Evolutionary conservation across 2,797 vertebrate genomes (phyloP).

Genomic region (Hafferia zeledoni): DNA sequence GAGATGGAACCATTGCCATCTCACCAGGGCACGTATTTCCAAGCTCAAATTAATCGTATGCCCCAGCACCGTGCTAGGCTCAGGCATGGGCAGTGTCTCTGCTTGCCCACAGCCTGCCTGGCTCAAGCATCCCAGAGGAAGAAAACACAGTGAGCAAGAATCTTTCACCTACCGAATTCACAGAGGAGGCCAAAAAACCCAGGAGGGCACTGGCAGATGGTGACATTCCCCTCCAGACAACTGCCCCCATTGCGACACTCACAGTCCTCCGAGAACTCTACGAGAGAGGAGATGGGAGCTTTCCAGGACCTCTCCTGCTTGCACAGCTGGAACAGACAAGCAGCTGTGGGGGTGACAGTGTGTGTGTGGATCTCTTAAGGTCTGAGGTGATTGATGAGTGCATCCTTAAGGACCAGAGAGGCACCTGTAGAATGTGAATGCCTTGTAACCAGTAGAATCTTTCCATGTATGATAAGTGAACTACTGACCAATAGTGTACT

Average conservation of each 20-base stretch:
- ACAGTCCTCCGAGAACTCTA: slow-evolving; percentile 81
- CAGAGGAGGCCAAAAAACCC: slow-evolving; percentile 81
- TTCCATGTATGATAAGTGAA: no score
- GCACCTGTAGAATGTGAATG: no score
- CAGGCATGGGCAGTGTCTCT: not conserved
- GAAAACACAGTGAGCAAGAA: not conserved
- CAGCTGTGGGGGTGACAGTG: no score
- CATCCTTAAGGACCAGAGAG: no score
- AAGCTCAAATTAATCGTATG: not conserved
- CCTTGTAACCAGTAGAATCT: no score
- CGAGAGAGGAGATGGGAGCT: not conserved
- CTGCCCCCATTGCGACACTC: slow-evolving; percentile 92
- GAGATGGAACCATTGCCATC: not conserved
- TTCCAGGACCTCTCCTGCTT: not conserved
- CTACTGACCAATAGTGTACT: no score
- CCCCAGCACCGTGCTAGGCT: not conserved
- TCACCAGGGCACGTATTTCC: not conserved
- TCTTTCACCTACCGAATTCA: slow-evolving; percentile 86
- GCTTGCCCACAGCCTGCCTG: not conserved
- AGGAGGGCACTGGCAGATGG: slow-evolving; percentile 86
- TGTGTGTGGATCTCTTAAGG: no score
- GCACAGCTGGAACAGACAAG: not conserved
- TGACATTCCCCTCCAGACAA: slow-evolving; percentile 86
- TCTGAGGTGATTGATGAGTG: no score
- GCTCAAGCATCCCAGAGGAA: not conserved